phyloP scores from a whole-genome alignment of 2,113 vertebrate genomes.

The Notiomystis cincta region DNA sequence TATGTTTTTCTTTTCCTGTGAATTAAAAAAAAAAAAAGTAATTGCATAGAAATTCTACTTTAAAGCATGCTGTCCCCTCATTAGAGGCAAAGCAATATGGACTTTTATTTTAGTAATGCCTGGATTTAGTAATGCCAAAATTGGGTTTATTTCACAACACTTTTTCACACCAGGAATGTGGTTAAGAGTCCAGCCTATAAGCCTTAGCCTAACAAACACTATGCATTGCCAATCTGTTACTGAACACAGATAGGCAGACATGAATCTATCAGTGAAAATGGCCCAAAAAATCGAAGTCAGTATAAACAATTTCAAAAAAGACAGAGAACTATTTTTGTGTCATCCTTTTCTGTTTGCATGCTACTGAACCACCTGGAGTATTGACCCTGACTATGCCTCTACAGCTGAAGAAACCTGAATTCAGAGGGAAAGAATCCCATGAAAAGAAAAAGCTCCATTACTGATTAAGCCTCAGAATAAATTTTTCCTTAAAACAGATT shows the following conservation, averaged over 20 bases:
- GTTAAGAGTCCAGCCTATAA: neutral
- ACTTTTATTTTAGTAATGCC: neutral
- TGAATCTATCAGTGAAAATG: neutral
- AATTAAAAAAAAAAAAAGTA: neutral
- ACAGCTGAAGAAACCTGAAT: neutral
- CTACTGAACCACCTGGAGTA: neutral
- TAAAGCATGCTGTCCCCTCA: neutral
- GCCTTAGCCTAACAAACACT: neutral
- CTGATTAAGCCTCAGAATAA: neutral
- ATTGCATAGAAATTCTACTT: neutral
- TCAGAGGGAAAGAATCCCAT: neutral
- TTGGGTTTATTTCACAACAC: neutral
- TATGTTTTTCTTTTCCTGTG: slow-evolving; percentile 50
- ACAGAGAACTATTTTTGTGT: neutral
- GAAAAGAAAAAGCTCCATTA: neutral
- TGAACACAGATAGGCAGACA: neutral
- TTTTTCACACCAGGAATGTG: neutral
- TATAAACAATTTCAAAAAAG: neutral
- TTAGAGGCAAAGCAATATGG: neutral
- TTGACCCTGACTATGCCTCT: neutral
- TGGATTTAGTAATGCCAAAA: neutral
- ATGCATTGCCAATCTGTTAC: neutral
- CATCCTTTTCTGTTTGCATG: neutral
- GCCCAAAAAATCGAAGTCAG: neutral
- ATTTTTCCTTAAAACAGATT: neutral